Conservation (phyloP, 2,113 vertebrate genomes). For the Calypte anna region DNA sequence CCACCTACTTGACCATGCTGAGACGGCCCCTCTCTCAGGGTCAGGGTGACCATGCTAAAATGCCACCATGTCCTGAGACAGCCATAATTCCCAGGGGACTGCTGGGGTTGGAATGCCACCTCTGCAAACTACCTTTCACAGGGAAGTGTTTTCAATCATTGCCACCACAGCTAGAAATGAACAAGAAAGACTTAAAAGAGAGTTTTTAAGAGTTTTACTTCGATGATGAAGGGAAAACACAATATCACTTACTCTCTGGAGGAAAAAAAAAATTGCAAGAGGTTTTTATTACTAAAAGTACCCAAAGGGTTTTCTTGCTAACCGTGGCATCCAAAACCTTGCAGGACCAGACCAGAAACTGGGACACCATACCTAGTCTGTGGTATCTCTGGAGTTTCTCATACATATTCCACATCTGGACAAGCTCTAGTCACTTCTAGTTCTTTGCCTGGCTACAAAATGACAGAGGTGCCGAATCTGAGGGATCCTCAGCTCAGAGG, state of each 20-base stretch:
- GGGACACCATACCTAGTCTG: neutral
- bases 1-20: neutral
- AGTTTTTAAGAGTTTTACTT: neutral
- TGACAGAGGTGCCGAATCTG: neutral
- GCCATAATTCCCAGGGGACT: neutral
- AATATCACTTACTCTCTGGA: neutral
- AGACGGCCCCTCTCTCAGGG: too few relatives aligned
- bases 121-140: neutral
- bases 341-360: neutral
- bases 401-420: neutral
- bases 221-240: neutral
- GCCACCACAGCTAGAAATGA: neutral
- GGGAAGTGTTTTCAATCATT: neutral
- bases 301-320: neutral
- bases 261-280: neutral
- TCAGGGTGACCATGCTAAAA: neutral
- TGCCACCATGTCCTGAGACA: neutral
- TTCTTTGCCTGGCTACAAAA: neutral
- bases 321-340: neutral
- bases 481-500: neutral
- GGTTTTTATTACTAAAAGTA: neutral
- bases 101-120: neutral
- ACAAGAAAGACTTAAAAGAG: neutral
- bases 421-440: fast-evolving
- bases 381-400: neutral